Base-by-base conservation (phyloP, 1,140 invertebrate genomes). In the Ganaspis sp. region DNA sequence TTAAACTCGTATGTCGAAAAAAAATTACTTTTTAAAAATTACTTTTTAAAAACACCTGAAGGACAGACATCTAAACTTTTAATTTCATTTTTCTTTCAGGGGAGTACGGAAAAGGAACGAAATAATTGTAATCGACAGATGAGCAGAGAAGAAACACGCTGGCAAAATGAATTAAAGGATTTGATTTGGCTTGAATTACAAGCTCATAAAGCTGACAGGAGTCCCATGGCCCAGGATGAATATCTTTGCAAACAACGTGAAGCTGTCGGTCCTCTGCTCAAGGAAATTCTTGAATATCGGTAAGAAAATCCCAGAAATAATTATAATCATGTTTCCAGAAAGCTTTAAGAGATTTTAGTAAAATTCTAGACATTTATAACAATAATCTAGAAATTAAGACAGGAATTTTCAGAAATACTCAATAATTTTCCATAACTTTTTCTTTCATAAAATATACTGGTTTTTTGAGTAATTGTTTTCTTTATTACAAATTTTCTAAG, bases 111-210 rank as follows among this genome's bases (percentile, higher is more conserved):
- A 17, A 83, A 84, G 69, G 85, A 90, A 38, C 80, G 83, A 5
- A 85, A 82, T 54, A 71, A 40, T 37, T 86, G 81, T 76, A 76
- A 79, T 85, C 88, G 88, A 23, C 92, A 96, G 92, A 93, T 96
- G 83, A 97, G 95, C 81, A 92, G 93, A 78, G 96, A 98, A 88
- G 96, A 97, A 86, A 93, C 95, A 69, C 90, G 95, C 54, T 98
- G 96, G 95, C 96, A 97, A 87, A 97, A 95, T 77, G 95, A 97
- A 89, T 88, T 96, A 9, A 97, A 97, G 89, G 97, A 98, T 91
- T 91, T 97, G 78, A 95, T 98, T 75, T 98, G 97, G 97, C 86
- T 98, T 79, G 97, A 98, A 92, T 90, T 98, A 38, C 96, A 96
- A 86, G 97, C 96, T 1, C 95, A 94, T 91, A 93, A 96, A 69